Evolutionary conservation across 1,140 invertebrate genomes (phyloP), one percentile per base, ranked within the genome.

Genomic region (Orussus abietinus): DNA sequence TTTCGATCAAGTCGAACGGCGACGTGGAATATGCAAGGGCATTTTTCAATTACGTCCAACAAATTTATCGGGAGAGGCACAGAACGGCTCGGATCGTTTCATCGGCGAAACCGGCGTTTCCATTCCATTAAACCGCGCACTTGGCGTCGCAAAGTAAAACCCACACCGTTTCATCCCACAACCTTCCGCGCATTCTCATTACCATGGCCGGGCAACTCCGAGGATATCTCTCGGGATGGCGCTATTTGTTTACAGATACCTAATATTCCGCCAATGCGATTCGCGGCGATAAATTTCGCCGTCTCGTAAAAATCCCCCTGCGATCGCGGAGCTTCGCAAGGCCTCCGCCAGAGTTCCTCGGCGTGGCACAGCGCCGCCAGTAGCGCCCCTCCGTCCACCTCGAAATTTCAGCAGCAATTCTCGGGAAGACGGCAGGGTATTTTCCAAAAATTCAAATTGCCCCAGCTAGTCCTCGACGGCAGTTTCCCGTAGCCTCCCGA

Each of bases 221-320:
- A n/a, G n/a, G n/a, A 39, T 39, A 39, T 39, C 31, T 39, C 25
- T 39, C 31, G 12, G 14, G 41, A 35, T 43, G 52, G 17, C 17
- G 17, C 31, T 14, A 17, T 59, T 53, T 59, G 57, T 64, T 64
- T 62, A 61, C 52, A 59, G 55, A 62, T 62, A n/a, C 61, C 55
- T 59, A 62, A 64, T 62, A 62, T 60, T 62, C 62, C 52, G 46
- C 33, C 49, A 52, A 48, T n/a, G 46, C 52, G 48, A 58, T 60
- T 50, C 51, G n/a, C 38, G 32, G 49, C 54, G 48, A 65, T 65
- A 63, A 65, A 65, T 63, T 59, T 55, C 47, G 41, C 47, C 53
- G 50, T 47, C 58, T 63, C 58, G 49, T 63, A 63, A 65, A 65
- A 62, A 14, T 17, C 12, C 31, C 17, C 13, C 31, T 14, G 17